Base-by-base conservation (phyloP, 2,888 invertebrate genomes). In the Rhyacophila evoluta region DNA sequence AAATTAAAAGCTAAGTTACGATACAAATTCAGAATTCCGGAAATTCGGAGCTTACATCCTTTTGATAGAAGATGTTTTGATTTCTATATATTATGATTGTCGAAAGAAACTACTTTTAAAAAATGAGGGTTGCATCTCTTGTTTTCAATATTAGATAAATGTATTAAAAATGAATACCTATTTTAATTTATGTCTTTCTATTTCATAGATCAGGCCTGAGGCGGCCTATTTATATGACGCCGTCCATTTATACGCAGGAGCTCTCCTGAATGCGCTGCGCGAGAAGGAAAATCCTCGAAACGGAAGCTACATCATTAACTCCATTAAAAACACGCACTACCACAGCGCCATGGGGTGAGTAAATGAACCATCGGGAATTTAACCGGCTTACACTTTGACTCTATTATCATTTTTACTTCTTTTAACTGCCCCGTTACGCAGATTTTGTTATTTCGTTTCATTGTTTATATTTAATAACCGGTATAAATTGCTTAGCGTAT, bases 151-250 rank as follows among this genome's bases (percentile, higher is more conserved):
- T n/a, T n/a, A n/a, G n/a, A n/a, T n/a, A n/a, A 33, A 2, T 33
- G 29, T 2, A 4, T 33, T 33, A 2, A 33, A 4, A 33, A 6
- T 33, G 29, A 33, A 55, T 55, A 19, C 19, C 55, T 29, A 69
- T 33, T 29, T 29, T 69, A 25, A 72, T 37, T 36, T 72, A 15
- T 37, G 37, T 36, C 19, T 72, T 12, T 73, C 25, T 83, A 15
- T 82, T 83, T 84, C 84, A 79, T 85, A 96, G 95, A 95, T 96
- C 85, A 93, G 94, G 81, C 94, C 95, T 75, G 95, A 95, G 86
- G 97, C 97, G 12, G 97, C 96, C 37, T 97, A 97, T 91, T 91
- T 97, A 27, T 98, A 98, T 87, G 98, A 98, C 86, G 96, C 98
- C 0, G 96, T 98, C 71, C 94, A 95, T 91, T 91, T 98, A 82